Evolutionary conservation across 1,140 invertebrate genomes (phyloP).

Genomic region (Drosophila kohkoa): DNA sequence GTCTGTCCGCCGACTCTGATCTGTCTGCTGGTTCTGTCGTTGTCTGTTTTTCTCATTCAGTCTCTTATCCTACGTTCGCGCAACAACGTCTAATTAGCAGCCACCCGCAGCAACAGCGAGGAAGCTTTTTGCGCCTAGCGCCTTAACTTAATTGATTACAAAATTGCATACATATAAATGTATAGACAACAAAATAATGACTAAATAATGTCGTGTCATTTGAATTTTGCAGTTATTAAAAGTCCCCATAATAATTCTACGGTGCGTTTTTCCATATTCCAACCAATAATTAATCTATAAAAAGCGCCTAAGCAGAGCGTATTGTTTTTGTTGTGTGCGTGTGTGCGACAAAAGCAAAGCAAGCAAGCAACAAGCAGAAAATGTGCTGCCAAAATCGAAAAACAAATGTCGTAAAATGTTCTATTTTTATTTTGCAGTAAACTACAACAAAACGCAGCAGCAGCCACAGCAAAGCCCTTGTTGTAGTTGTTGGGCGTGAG

Average conservation of each 20-base stretch:
- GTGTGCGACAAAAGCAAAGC: constrained; percentile 50
- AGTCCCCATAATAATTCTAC: constrained; percentile 18
- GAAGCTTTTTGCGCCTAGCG: constrained; percentile 56
- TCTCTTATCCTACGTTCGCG: constrained; percentile 77
- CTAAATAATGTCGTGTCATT: constrained; percentile 44
- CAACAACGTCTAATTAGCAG: constrained; percentile 57
- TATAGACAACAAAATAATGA: constrained; percentile 21
- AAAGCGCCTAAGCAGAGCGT: constrained; percentile 46
- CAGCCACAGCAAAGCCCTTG: constrained; percentile 37
- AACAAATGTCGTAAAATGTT: constrained; percentile 70
- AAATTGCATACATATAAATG: constrained; percentile 15
- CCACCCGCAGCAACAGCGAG: background rate
- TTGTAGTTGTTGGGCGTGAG: constrained; percentile 48
- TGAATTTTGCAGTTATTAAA: constrained; percentile 24
- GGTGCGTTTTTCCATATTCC: constrained; percentile 35
- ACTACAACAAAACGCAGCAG: constrained; percentile 52
- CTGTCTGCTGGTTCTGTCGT: constrained; percentile 1
- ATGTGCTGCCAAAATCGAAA: constrained; percentile 59
- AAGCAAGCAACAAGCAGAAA: constrained; percentile 47
- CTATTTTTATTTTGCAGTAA: constrained; percentile 82
- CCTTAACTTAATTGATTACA: constrained; percentile 42
- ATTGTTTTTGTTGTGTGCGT: constrained; percentile 46
- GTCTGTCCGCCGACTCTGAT: background rate
- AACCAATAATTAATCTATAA: constrained; percentile 39
- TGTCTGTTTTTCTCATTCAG: constrained; percentile 62